Evolutionary conservation across 2,113 vertebrate species (phyloP).

Genomic region (Lophura nycthemera): DNA sequence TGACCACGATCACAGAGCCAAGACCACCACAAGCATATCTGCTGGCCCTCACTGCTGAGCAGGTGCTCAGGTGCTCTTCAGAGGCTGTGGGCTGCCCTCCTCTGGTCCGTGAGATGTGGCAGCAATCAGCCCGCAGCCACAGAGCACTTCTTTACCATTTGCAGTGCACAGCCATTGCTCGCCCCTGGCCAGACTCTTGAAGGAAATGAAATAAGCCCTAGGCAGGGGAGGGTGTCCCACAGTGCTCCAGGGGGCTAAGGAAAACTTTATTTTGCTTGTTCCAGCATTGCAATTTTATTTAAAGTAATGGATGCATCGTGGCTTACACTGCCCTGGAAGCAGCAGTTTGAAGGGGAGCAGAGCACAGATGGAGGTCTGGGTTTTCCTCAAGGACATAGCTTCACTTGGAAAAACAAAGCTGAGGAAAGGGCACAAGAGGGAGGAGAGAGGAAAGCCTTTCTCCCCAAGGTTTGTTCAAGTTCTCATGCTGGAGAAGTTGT

Average conservation of each 20-base stretch:
- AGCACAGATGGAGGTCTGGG: background rate
- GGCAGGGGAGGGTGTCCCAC: background rate
- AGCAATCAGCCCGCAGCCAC: fast-evolving
- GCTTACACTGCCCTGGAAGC: background rate
- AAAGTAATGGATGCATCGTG: background rate
- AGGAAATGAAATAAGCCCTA: background rate
- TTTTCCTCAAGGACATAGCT: background rate
- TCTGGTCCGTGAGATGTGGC: background rate
- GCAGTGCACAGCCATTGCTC: background rate
- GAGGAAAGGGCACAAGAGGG: background rate
- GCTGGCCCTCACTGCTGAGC: background rate
- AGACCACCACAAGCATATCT: background rate
- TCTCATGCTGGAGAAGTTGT: background rate
- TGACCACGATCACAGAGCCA: background rate
- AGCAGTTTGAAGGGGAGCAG: background rate
- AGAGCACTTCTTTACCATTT: background rate
- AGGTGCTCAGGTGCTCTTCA: background rate
- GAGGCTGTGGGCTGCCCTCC: fast-evolving
- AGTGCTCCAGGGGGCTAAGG: background rate
- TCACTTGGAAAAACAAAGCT: background rate
- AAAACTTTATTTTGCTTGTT: background rate
- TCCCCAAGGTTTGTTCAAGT: background rate
- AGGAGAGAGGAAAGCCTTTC: background rate
- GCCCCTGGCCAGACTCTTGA: background rate
- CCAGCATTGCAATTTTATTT: background rate